These are phyloP conservation scores for Miichthys miiuy DNA, from an alignment of 2,797 vertebrate genomes.

Conservation along the genomic window DNA sequence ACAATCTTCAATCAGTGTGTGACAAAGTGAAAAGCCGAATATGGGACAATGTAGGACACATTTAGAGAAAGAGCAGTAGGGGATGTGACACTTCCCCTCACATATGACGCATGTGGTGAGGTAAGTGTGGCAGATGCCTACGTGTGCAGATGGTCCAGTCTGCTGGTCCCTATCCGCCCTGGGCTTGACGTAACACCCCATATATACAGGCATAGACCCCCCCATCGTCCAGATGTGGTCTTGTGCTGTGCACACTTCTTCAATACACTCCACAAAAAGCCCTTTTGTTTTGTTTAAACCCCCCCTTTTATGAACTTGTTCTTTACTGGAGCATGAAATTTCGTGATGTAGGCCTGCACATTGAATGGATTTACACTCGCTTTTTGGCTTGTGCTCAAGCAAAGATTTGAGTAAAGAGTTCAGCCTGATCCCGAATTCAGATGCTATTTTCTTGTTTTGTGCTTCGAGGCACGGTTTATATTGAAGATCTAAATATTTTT, in stretches of 20 bases:
- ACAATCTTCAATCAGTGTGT: not conserved
- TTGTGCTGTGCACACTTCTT: slow-evolving; percentile 21
- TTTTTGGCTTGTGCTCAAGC: slow-evolving; percentile 31
- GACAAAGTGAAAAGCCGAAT: slow-evolving; percentile 11
- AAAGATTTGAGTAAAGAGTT: slow-evolving; percentile 3
- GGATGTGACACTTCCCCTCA: slow-evolving; percentile 67
- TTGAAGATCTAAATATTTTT: not conserved
- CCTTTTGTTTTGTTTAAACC: not conserved
- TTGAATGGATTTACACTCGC: slow-evolving; percentile 30
- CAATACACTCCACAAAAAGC: slow-evolving; percentile 40
- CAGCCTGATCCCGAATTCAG: not conserved
- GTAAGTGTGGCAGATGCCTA: slow-evolving; percentile 81
- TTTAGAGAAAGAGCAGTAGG: slow-evolving; percentile 59
- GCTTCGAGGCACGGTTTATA: not conserved
- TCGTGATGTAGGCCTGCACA: slow-evolving; percentile 32
- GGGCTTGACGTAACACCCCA: slow-evolving; percentile 67
- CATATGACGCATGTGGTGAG: slow-evolving; percentile 83
- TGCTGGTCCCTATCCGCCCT: slow-evolving; percentile 67
- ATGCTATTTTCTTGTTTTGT: not conserved
- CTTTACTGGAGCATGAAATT: slow-evolving; percentile 70
- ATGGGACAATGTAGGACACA: slow-evolving; percentile 49
- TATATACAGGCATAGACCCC: slow-evolving; percentile 41
- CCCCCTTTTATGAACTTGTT: slow-evolving; percentile 53
- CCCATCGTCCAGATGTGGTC: slow-evolving; percentile 65
- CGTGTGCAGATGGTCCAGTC: slow-evolving; percentile 80